Conservation (phyloP, 2,888 invertebrate genomes). For the Pegoplata infirma region DNA sequence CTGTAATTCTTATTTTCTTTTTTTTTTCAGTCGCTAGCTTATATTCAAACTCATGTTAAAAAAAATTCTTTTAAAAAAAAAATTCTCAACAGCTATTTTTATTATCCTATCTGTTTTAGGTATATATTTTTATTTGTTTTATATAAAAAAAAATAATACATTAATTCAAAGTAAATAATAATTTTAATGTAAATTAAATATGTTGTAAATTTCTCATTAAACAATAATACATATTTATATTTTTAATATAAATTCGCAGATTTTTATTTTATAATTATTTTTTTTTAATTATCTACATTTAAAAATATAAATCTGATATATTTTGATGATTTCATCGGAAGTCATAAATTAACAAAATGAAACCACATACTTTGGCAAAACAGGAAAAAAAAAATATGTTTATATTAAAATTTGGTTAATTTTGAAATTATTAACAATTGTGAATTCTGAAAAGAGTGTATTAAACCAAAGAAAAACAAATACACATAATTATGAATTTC, state of each 20-base stretch:
- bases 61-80: no score
- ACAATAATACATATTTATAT: background rate
- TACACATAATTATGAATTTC: background rate
- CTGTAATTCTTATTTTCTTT: no score
- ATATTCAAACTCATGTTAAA: no score
- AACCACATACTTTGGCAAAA: background rate
- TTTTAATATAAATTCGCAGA: constrained; percentile 14
- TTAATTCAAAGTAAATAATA: constrained; percentile 47
- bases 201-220: background rate
- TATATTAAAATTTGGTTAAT: background rate
- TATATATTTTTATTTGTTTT: no score
- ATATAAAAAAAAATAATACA: constrained; percentile 6
- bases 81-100: no score
- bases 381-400: no score
- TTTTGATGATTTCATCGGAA: constrained; percentile 22
- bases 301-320: constrained; percentile 14
- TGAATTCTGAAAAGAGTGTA: background rate
- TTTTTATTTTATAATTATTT: background rate
- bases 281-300: background rate
- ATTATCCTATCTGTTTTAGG: background rate
- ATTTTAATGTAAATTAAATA: constrained; percentile 49
- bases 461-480: background rate
- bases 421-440: background rate
- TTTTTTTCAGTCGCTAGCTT: no score
- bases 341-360: constrained; percentile 24